phyloP scores from a whole-genome alignment of 1,140 invertebrate species.

The Asobara japonica region DNA sequence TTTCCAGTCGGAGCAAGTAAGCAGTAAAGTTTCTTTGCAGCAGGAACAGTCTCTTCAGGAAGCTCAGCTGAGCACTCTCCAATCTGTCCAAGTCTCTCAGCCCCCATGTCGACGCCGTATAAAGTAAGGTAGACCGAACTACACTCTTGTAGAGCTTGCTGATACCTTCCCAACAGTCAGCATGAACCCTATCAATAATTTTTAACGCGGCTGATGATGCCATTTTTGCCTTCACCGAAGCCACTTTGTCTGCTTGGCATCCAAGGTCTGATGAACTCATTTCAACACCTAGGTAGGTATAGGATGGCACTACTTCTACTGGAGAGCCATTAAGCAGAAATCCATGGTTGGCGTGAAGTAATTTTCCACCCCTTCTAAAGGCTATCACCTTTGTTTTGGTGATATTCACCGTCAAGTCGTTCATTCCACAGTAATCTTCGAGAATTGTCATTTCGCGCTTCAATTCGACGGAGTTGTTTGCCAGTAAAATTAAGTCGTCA shows the following conservation, averaged over 20 bases:
- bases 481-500: too few relatives aligned
- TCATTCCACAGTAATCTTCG: conserved; percentile 28
- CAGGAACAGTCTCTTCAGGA: conserved; percentile 2
- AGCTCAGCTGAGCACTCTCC: neutral
- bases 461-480: neutral
- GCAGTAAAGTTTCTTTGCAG: neutral
- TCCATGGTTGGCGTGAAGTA: neutral
- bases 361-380: neutral
- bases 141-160: neutral
- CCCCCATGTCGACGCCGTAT: neutral
- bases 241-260: neutral
- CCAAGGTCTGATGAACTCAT: neutral
- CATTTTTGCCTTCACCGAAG: neutral
- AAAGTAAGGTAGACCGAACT: neutral
- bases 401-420: neutral
- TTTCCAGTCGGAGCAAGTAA: neutral
- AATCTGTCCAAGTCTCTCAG: neutral
- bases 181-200: neutral
- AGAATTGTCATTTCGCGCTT: neutral
- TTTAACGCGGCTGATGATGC: neutral
- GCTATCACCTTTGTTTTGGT: neutral
- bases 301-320: neutral
- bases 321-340: neutral
- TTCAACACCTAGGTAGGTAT: neutral
- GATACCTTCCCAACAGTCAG: neutral